phyloP scores from a whole-genome alignment of 2,888 invertebrate genomes.

The Andrena fulva region DNA sequence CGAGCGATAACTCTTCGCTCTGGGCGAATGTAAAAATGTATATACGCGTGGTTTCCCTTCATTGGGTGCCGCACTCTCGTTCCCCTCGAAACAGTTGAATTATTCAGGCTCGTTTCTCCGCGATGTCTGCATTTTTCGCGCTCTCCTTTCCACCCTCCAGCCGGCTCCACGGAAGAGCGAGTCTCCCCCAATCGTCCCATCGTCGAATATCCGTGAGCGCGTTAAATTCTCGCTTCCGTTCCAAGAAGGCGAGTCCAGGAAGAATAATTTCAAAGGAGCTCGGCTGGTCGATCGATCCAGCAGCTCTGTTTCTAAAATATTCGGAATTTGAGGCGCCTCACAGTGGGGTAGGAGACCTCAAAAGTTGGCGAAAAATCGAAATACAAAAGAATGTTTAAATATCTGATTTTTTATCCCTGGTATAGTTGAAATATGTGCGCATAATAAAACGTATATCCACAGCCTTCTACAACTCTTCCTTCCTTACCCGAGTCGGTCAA shows the following conservation, averaged over 20 bases:
- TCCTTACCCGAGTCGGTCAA: no score
- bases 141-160: constrained; percentile 30
- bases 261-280: not conserved
- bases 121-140: constrained; percentile 49
- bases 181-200: constrained; percentile 30
- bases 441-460: no score
- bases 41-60: constrained; percentile 13
- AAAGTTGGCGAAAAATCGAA: no score
- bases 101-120: constrained; percentile 53
- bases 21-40: constrained; percentile 9
- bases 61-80: constrained; percentile 18
- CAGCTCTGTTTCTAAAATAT: not conserved
- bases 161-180: constrained; percentile 19
- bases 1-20: constrained; percentile 2
- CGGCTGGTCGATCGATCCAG: not conserved
- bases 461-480: no score
- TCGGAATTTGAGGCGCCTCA: not conserved
- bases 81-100: constrained; percentile 48
- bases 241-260: not conserved
- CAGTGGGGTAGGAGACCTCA: no score
- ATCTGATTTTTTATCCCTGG: no score
- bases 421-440: no score
- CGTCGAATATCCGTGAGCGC: not conserved
- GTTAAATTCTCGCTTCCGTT: not conserved
- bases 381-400: no score